Conservation (phyloP, 2,888 invertebrate genomes). For the Dioctria linearis region DNA sequence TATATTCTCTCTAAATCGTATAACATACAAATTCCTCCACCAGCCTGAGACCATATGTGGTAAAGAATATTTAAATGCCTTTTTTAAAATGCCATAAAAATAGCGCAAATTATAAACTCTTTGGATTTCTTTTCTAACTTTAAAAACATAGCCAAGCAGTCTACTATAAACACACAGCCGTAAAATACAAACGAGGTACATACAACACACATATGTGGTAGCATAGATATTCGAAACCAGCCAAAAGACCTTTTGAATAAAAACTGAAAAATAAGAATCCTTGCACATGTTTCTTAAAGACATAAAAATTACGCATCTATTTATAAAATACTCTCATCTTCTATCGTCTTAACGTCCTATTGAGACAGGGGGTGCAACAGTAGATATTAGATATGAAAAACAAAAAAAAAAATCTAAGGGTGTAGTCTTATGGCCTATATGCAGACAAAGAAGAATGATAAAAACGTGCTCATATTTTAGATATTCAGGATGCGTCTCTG, state of each 20-base stretch:
- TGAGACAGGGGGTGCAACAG: constrained; percentile 30
- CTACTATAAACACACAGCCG: not conserved
- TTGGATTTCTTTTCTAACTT: not conserved
- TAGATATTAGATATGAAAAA: no score
- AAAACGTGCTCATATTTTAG: constrained; percentile 37
- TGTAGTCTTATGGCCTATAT: not conserved
- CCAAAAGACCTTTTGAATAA: not conserved
- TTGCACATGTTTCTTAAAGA: constrained; percentile 43
- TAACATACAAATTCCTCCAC: no score
- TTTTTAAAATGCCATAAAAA: constrained; percentile 27
- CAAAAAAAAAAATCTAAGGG: not conserved
- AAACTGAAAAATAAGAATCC: constrained; percentile 5
- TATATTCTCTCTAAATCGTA: no score
- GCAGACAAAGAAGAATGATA: not conserved
- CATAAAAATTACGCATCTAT: constrained; percentile 18
- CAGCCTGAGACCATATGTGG: constrained; percentile 19
- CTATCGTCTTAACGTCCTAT: not conserved
- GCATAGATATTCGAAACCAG: constrained; percentile 23
- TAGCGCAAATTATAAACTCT: constrained; percentile 27
- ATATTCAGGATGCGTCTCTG: constrained; percentile 37
- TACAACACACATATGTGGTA: no score
- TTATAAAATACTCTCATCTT: no score
- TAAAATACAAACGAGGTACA: not conserved
- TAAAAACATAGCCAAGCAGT: constrained; percentile 22
- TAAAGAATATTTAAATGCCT: not conserved